Base-by-base conservation (phyloP, 1,140 invertebrate species). In the Sycobia sp. region DNA sequence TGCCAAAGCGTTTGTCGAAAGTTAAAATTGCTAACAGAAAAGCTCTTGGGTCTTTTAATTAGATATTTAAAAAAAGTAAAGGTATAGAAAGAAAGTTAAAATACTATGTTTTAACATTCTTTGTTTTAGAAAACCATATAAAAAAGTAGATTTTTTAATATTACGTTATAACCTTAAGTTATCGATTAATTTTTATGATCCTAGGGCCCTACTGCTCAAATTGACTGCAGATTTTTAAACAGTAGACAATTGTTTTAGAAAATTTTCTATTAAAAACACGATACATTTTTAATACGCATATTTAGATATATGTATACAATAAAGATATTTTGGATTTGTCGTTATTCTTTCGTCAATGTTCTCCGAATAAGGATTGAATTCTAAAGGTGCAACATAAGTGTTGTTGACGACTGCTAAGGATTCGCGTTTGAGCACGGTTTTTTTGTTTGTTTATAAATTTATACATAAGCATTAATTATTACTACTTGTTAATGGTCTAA, bases 11-110 rank as follows among this genome's bases (percentile, higher is more conserved):
- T 62, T 66, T 66, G 38, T 66, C 70, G 22, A 70, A 69, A 47
- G 20, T 43, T 22, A 70, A 65, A 66, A 53, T 7, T 29, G 9
- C n/a, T 9, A 67, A 61, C 39, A 67, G 69, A 53, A 67, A 62
- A 44, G 63, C 69, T 44, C 67, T 72, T 47, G 70, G 70, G 66
- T 64, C 56, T 65, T 68, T 47, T 46, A 72, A 72, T 57, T 71
- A 59, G 62, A 57, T 54, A 27, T 55, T 57, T 58, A 62, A 62
- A 50, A 34, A 51, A 56, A 46, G 13, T 59, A 39, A 14, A 56
- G 32, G 32, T 41, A 49, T 18, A 11, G 38, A 55, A 49, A 62
- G 46, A 47, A 53, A 60, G 47, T 50, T 47, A 51, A 39, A 32
- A 44, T 41, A 51, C 3, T 20, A 25, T 25, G 20, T 51, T 36